Conservation (phyloP, 2,113 vertebrate species). For the Carassius gibelio region DNA sequence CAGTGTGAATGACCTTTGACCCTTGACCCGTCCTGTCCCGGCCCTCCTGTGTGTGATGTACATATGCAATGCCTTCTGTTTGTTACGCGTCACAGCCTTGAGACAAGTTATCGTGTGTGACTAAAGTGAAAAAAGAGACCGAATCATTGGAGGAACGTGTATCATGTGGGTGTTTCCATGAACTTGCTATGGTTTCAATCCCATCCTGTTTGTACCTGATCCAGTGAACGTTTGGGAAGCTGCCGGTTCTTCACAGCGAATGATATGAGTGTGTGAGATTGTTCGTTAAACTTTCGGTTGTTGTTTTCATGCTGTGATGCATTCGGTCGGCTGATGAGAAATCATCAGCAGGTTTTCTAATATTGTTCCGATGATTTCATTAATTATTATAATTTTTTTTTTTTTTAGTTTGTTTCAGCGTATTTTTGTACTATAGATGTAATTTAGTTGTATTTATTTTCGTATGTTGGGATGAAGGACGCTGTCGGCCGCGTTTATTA, state of each 20-base stretch:
- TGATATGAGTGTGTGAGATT: conserved; percentile 25
- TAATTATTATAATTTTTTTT: not conserved
- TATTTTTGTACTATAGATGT: conserved; percentile 69
- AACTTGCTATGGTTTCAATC: conserved; percentile 40
- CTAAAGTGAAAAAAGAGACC: conserved; percentile 34
- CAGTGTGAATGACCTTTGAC: conserved; percentile 55
- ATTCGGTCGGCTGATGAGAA: conserved; percentile 58
- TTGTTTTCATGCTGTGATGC: conserved; percentile 52
- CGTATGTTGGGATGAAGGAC: conserved; percentile 61
- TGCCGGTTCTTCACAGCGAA: conserved; percentile 33
- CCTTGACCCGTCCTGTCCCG: not conserved
- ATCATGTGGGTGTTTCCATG: conserved; percentile 58
- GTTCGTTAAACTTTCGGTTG: conserved; percentile 27
- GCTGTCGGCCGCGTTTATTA: conserved; percentile 69
- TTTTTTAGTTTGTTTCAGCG: conserved; percentile 57
- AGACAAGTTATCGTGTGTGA: conserved; percentile 57
- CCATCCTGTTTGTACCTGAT: not conserved
- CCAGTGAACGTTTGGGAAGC: conserved; percentile 25
- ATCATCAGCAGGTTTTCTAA: conserved; percentile 64
- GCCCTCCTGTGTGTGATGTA: conserved; percentile 62
- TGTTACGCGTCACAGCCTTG: conserved; percentile 38
- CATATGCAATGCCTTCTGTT: conserved; percentile 71
- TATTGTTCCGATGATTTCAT: conserved; percentile 39
- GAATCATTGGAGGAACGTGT: not conserved
- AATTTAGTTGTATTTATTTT: conserved; percentile 68